Base-by-base conservation (phyloP, 2,888 invertebrate genomes). In the Agrotis segetum region DNA sequence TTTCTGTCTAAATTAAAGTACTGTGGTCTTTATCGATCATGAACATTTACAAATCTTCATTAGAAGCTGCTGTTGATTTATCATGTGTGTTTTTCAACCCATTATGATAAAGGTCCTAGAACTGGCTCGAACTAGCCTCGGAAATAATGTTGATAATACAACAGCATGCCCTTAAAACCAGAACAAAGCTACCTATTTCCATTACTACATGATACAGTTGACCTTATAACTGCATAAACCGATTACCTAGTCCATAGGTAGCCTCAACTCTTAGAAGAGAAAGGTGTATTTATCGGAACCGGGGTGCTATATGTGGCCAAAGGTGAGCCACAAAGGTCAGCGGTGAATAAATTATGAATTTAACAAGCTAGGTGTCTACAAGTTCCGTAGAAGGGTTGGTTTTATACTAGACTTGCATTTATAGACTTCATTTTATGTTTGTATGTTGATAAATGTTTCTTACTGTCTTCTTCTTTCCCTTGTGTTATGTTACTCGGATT, bases 261-360 rank as follows among this genome's bases (percentile, higher is more conserved):
- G 24, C 19, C 19, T 17, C 46, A 13, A 47, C 44, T 60, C 46
- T 55, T 34, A 29, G 52, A 52, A 67, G n/a, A 49, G 59, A 44
- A 56, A 52, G 24, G n/a, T 69, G 53, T 74, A 68, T 63, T 74
- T 61, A 63, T 55, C 47, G 49, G 65, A 63, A 67, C n/a, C n/a
- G 63, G 40, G 53, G 49, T 62, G 52, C 67, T 80, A 63, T 53
- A 52, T 63, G 46, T 24, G 50, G 71, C 49, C 46, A 71, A 62
- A 61, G 81, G 71, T 77, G 71, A 79, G 21, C 52, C 63, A 11
- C 29, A 67, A 78, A 79, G 81, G 78, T 79, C 77, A 77, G 59
- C 14, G 14, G 11, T 81, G 67, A 81, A 79, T 79, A 76, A 81
- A 67, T 79, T 64, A 81, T 70, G 46, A 24, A 19, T 46, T 19